These are phyloP conservation scores for Ephydatia muelleri DNA, from an alignment of 37 sponge, comb jelly and placozoan genomes.

Conservation along the genomic window DNA sequence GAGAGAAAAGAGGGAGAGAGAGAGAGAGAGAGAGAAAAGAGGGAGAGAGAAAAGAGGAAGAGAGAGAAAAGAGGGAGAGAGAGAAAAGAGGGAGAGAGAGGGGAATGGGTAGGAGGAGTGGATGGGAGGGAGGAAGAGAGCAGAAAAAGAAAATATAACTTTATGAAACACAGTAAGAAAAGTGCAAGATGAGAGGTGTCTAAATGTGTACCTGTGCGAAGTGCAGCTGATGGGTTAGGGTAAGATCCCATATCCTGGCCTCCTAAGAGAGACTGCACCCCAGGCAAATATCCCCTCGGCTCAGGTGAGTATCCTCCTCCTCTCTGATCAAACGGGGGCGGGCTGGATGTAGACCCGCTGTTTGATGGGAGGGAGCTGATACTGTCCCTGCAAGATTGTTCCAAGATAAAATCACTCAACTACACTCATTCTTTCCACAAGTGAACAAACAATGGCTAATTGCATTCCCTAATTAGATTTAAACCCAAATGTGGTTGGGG, in stretches of 20 bases:
- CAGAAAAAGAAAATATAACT: no score
- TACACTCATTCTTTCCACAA: not conserved
- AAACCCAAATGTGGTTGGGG: not conserved
- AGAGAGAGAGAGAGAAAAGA: not conserved
- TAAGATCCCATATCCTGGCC: not conserved
- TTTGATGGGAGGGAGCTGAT: slow-evolving; percentile 25
- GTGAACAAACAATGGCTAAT: not conserved
- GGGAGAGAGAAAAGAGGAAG: not conserved
- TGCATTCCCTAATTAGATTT: not conserved
- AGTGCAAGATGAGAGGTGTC: not conserved
- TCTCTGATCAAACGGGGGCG: slow-evolving; percentile 59
- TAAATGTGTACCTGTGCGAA: not conserved
- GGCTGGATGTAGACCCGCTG: slow-evolving; percentile 41
- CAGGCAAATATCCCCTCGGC: not conserved
- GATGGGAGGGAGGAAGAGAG: not conserved
- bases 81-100: not conserved
- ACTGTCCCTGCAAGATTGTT: slow-evolving; percentile 40
- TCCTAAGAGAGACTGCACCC: no score
- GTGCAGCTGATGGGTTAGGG: no score
- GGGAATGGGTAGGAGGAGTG: not conserved
- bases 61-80: not conserved
- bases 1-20: not conserved
- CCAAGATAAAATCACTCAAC: not conserved
- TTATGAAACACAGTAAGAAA: no score
- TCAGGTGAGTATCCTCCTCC: not conserved